A percentile compares a stretch with the other conserved stretches of the same genome.
Evolutionary conservation across 2,888 invertebrate genomes (phyloP).

Genomic region (Xestobium rufovillosum): DNA sequence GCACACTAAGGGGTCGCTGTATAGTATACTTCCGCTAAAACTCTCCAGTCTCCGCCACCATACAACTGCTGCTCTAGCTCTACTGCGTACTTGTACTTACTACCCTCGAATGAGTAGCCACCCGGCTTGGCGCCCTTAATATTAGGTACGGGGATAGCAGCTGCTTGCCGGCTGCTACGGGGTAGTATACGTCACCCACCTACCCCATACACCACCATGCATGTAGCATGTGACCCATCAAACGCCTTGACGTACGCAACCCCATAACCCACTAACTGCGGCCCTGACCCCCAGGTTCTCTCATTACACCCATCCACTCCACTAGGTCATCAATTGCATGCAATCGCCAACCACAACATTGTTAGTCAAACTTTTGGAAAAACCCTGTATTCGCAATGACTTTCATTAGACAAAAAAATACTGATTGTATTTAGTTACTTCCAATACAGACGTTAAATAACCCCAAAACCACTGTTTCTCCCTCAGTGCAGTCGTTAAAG

Average conservation of each 20-base stretch:
- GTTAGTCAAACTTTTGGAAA: too few species aligned
- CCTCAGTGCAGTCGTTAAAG: too few species aligned
- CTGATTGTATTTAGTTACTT: too few species aligned
- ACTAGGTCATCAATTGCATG: too few species aligned
- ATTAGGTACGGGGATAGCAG: slow-evolving; percentile 36
- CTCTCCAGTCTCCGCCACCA: slow-evolving; percentile 22
- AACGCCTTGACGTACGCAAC: slow-evolving; percentile 25
- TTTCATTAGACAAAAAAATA: too few species aligned
- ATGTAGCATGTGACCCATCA: slow-evolving; percentile 20
- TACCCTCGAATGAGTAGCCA: slow-evolving; percentile 40
- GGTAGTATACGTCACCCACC: slow-evolving; percentile 32
- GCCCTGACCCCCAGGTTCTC: neutral
- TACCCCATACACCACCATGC: slow-evolving; percentile 30
- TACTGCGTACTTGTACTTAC: slow-evolving; percentile 23
- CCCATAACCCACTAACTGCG: slow-evolving; percentile 26
- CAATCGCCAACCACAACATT: too few species aligned
- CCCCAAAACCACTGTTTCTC: too few species aligned
- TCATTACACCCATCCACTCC: too few species aligned
- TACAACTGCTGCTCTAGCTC: slow-evolving; percentile 17
- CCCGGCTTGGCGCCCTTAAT: slow-evolving; percentile 39
- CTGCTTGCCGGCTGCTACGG: slow-evolving; percentile 34
- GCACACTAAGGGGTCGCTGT: slow-evolving; percentile 39
- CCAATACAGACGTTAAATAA: too few species aligned
- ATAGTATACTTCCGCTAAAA: slow-evolving; percentile 37
- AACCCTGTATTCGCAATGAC: too few species aligned